A percentile compares a stretch with the other conserved stretches of the same genome.
These are phyloP conservation scores for Auanema sp. DNA, from an alignment of 2,888 invertebrate genomes.

Conservation along the genomic window DNA sequence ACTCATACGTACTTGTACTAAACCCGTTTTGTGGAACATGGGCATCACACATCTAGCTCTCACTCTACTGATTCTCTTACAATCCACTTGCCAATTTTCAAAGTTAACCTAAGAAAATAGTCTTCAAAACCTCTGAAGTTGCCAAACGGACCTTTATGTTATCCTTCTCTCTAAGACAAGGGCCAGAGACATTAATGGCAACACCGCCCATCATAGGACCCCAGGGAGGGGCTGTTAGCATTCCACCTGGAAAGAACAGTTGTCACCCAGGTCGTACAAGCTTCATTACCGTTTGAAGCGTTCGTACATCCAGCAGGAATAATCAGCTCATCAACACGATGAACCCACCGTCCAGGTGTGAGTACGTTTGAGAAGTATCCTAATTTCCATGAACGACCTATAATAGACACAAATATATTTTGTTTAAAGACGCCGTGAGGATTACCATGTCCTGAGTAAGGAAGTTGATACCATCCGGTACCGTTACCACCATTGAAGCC, in stretches of 20 bases:
- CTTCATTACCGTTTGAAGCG: constrained; percentile 47
- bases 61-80: constrained; percentile 44
- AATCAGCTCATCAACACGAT: constrained; percentile 83
- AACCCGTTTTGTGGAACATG: constrained; percentile 61
- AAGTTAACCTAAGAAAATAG: constrained; percentile 32
- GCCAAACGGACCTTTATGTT: constrained; percentile 70
- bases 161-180: constrained; percentile 80
- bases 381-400: constrained; percentile 72
- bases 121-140: background rate
- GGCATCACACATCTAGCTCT: constrained; percentile 62
- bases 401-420: background rate
- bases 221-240: constrained; percentile 79
- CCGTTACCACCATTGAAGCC: constrained; percentile 97
- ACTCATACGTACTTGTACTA: constrained; percentile 56
- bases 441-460: constrained; percentile 53
- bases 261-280: background rate
- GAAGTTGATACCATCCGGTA: constrained; percentile 68
- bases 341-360: constrained; percentile 79
- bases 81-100: constrained; percentile 51
- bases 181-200: constrained; percentile 92
- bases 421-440: constrained; percentile 64
- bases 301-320: constrained; percentile 58
- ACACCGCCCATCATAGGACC: constrained; percentile 97
- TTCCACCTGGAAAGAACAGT: constrained; percentile 22
- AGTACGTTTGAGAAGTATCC: constrained; percentile 63